Evolutionary conservation across 2,797 vertebrate genomes (phyloP).

Genomic region (Cichlasoma orientale): DNA sequence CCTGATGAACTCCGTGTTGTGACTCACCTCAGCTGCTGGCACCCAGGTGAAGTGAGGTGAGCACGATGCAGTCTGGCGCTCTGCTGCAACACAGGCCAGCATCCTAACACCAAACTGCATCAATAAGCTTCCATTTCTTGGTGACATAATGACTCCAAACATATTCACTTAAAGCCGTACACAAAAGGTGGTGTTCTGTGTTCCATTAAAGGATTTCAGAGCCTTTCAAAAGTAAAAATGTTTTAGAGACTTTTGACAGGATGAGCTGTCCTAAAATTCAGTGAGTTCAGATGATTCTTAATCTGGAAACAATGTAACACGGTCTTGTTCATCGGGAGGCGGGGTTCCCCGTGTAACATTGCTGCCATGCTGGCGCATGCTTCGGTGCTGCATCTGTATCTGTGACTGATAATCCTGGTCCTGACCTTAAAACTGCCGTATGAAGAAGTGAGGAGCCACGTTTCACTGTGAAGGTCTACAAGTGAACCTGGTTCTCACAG

Average conservation of each 20-base stretch:
- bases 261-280: neutral
- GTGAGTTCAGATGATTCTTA: neutral
- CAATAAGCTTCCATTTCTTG: too few species aligned
- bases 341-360: accelerated
- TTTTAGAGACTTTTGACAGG: neutral
- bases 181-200: too few species aligned
- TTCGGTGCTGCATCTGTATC: accelerated
- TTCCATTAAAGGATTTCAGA: too few species aligned
- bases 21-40: accelerated
- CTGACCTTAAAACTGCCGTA: neutral
- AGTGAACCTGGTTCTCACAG: conserved; percentile 14
- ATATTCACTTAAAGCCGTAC: too few species aligned
- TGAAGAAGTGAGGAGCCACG: neutral
- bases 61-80: accelerated
- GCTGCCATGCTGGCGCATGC: neutral
- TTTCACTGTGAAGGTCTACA: conserved; percentile 1
- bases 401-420: neutral
- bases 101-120: too few species aligned
- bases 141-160: neutral
- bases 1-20: neutral
- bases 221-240: neutral
- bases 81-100: neutral
- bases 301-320: neutral
- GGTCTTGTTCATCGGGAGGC: neutral
- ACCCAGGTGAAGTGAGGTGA: too few species aligned